Conservation (phyloP, 2,797 vertebrate species). For the Hoplostethus mediterraneus region DNA sequence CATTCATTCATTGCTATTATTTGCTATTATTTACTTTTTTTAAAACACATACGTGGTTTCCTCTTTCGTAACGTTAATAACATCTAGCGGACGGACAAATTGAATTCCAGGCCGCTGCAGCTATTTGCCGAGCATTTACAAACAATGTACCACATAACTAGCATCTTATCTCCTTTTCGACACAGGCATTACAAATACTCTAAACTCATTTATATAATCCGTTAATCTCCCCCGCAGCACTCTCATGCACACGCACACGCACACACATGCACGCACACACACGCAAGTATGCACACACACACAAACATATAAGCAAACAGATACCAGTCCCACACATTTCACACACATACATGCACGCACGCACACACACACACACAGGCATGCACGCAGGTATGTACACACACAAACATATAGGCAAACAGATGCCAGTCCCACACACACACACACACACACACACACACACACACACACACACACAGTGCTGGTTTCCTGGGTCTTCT, state of each 20-base stretch:
- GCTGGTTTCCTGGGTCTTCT: slow-evolving; percentile 10
- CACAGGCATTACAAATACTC: slow-evolving; percentile 51
- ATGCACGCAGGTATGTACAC: background rate
- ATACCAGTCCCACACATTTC: background rate
- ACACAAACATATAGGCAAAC: background rate
- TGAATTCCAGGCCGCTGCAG: slow-evolving; percentile 29
- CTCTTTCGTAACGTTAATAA: slow-evolving; percentile 38
- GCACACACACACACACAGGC: background rate
- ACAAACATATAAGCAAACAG: background rate
- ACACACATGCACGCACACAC: background rate
- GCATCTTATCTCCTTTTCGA: slow-evolving; percentile 52
- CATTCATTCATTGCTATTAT: slow-evolving; percentile 1
- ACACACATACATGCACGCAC: background rate
- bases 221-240: slow-evolving; percentile 50
- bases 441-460: slow-evolving; percentile 7
- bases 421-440: background rate
- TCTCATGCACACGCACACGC: slow-evolving; percentile 27
- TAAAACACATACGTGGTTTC: slow-evolving; percentile 5
- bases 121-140: slow-evolving; percentile 40
- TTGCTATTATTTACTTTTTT: too few relatives aligned
- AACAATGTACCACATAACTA: slow-evolving; percentile 36
- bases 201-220: slow-evolving; percentile 62
- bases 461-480: background rate
- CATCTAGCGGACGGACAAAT: slow-evolving; percentile 26
- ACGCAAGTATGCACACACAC: background rate